Conservation (phyloP, 2,113 vertebrate genomes). For the Euleptes europaea region DNA sequence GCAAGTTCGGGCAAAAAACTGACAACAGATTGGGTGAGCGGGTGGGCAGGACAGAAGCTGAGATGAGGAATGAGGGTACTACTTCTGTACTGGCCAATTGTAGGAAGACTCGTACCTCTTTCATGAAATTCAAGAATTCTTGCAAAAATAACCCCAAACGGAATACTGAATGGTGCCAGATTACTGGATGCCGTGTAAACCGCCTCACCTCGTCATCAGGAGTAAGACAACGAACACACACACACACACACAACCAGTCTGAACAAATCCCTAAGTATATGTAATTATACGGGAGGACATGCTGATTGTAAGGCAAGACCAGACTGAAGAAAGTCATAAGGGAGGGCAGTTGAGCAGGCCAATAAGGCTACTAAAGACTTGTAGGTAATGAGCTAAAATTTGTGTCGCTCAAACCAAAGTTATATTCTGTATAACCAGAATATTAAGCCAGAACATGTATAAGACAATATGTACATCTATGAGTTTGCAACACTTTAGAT, state of each 20-base stretch:
- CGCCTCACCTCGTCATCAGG: background rate
- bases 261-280: background rate
- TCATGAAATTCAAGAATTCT: background rate
- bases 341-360: background rate
- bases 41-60: background rate
- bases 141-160: background rate
- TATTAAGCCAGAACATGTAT: background rate
- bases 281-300: background rate
- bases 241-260: background rate
- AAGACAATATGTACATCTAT: background rate
- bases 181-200: background rate
- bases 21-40: background rate
- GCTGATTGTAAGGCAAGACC: background rate
- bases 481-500: background rate
- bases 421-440: background rate
- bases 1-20: background rate
- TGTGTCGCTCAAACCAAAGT: background rate
- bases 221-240: background rate
- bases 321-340: conserved; percentile 7
- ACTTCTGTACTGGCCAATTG: background rate
- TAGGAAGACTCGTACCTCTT: background rate
- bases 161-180: background rate
- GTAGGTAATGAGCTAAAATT: conserved; percentile 11
- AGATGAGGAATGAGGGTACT: background rate
- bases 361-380: conserved; percentile 17